A percentile compares a stretch with the other conserved stretches of the same genome.
These are phyloP conservation scores for Nebria salina DNA, from an alignment of 2,888 invertebrate species.

Conservation along the genomic window DNA sequence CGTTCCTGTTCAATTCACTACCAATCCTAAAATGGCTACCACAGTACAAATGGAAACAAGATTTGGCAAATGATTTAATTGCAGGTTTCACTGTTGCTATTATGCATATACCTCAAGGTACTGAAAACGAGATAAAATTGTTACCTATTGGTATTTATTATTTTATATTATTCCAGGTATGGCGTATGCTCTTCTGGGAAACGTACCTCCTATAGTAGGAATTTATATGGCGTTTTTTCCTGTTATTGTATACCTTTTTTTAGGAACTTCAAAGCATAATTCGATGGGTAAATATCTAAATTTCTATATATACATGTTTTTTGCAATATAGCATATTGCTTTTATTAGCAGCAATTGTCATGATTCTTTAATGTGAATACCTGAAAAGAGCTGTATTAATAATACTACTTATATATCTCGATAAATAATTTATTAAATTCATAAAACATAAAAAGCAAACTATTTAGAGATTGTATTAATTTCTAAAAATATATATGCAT, in stretches of 20 bases:
- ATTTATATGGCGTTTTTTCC: conserved; percentile 69
- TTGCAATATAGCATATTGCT: not conserved
- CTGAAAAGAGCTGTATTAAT: too few species aligned
- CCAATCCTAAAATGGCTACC: conserved; percentile 73
- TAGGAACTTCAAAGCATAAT: conserved; percentile 61
- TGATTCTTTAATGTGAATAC: not conserved
- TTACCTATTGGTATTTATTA: not conserved
- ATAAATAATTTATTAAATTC: too few species aligned
- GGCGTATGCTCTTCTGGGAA: conserved; percentile 67
- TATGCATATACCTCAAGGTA: conserved; percentile 86
- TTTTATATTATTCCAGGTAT: conserved; percentile 62
- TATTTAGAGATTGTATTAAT: too few species aligned
- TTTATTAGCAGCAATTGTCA: too few species aligned
- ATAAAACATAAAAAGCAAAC: too few species aligned
- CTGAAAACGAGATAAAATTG: not conserved
- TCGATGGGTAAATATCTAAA: conserved; percentile 59
- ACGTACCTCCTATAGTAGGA: conserved; percentile 66
- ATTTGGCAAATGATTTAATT: conserved; percentile 76
- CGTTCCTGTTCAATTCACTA: conserved; percentile 54
- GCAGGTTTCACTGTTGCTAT: conserved; percentile 87
- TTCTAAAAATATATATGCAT: too few species aligned
- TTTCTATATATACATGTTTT: not conserved
- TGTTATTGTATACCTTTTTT: conserved; percentile 60
- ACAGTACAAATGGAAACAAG: conserved; percentile 68
- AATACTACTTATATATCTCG: not conserved